Percentiles rank a stretch among this genome's conserved stretches.
These are phyloP conservation scores for Eubasilissa splendida DNA, from an alignment of 2,888 invertebrate species.

Conservation along the genomic window DNA sequence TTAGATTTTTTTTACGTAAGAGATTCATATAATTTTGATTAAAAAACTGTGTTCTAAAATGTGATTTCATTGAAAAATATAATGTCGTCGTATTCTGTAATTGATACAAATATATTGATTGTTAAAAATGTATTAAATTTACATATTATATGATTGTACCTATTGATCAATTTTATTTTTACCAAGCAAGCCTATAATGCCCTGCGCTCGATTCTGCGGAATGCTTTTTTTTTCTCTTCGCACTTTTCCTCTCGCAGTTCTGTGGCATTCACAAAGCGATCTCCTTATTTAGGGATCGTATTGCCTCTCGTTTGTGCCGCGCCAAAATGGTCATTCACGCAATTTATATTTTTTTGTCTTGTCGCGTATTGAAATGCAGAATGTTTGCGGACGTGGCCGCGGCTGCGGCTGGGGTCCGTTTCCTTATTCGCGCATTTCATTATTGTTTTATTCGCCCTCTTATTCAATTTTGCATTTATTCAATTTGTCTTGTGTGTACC, in stretches of 20 bases:
- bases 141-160: too few relatives aligned
- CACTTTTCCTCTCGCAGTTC: conserved; percentile 25
- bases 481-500: conserved; percentile 64
- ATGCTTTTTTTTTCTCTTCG: conserved; percentile 6
- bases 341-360: conserved; percentile 39
- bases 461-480: conserved; percentile 75
- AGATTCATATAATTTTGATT: too few relatives aligned
- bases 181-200: too few relatives aligned
- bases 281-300: conserved; percentile 46
- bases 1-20: too few relatives aligned
- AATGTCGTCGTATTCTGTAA: too few relatives aligned
- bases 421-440: conserved; percentile 54
- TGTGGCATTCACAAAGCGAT: conserved; percentile 27
- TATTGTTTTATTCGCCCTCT: conserved; percentile 70
- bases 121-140: too few relatives aligned
- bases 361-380: conserved; percentile 39
- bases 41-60: too few relatives aligned
- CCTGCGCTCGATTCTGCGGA: too few relatives aligned
- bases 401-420: conserved; percentile 43
- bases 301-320: conserved; percentile 34
- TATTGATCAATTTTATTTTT: too few relatives aligned
- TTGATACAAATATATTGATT: too few relatives aligned
- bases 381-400: conserved; percentile 57
- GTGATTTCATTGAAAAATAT: too few relatives aligned
- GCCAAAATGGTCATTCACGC: conserved; percentile 52